Base-by-base conservation (phyloP, 2,113 vertebrate species). In the Rhizomys pruinosus region DNA sequence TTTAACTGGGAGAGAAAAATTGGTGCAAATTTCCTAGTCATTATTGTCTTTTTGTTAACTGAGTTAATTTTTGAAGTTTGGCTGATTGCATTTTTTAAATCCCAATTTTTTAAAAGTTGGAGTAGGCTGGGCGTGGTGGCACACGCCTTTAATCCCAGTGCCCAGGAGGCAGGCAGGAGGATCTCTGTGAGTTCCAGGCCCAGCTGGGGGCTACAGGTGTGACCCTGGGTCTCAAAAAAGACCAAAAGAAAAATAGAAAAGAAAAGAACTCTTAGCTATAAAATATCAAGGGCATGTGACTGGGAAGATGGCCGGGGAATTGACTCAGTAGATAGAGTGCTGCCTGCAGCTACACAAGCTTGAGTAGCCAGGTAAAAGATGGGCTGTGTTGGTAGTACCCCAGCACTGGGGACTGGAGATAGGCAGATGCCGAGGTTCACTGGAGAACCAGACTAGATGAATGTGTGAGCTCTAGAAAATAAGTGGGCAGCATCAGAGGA, bases 1-100 rank as follows among this genome's bases (percentile, higher is more conserved):
- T 85, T 93, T 92, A 89, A 47, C 20, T 92, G 37, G 61, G 44
- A 89, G 89, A 42, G 52, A 37, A 91, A 64, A 92, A 61, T 32
- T 47, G 15, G 2, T 79, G 0, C n/a, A 37, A n/a, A 39, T 39
- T 84, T 90, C 78, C 76, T 16, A 72, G 71, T 88, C 22, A 55
- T 89, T 3, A 6, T 87, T 9, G 29, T 78, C 29, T 94, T 84
- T 94, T 69, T 85, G 22, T 39, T 59, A 74, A 42, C n/a, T 37
- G 47, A 64, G 25, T n/a, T 94, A 27, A 39, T 89, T 87, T n/a
- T 68, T 91, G 52, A 55, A 72, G 34, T 82, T 89, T 44, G 72
- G 64, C 44, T 89, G 44, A 85, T 92, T 89, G 91, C 23, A 66
- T 34, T 87, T n/a, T n/a, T n/a, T n/a, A n/a, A 59, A 34, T 79